Conservation (phyloP, 2,797 vertebrate species). For the Linurgus olivaceus region DNA sequence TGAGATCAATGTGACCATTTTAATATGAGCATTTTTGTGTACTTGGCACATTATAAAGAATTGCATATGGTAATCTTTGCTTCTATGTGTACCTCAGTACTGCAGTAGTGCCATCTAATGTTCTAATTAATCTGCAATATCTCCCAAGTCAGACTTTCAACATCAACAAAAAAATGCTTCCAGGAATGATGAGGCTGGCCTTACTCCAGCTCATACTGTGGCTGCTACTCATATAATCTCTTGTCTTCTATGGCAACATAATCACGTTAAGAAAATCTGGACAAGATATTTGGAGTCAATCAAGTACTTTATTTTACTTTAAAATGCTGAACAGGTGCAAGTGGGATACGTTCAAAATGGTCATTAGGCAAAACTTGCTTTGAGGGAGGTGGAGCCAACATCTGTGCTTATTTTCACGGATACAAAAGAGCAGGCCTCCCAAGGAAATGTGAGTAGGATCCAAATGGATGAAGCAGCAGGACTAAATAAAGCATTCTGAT, state of each 20-base stretch:
- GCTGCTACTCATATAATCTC: not conserved
- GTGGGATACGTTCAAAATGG: constrained; percentile 78
- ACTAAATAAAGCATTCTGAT: constrained; percentile 34
- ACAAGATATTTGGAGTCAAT: constrained; percentile 61
- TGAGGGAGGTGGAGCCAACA: constrained; percentile 83
- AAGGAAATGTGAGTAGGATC: constrained; percentile 68
- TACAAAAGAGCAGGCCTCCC: constrained; percentile 73
- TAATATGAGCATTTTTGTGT: not conserved
- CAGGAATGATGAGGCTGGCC: constrained; percentile 3
- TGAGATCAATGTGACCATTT: not conserved
- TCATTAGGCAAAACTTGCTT: constrained; percentile 84
- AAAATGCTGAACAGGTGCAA: constrained; percentile 83
- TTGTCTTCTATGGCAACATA: constrained; percentile 13
- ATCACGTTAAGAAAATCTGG: constrained; percentile 58
- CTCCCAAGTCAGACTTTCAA: not conserved
- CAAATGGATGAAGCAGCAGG: constrained; percentile 9
- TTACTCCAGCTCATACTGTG: not conserved
- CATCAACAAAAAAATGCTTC: not conserved
- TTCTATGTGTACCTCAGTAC: not conserved
- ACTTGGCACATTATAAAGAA: not conserved
- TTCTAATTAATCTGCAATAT: not conserved
- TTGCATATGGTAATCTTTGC: not conserved
- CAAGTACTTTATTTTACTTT: constrained; percentile 37
- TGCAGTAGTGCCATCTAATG: not conserved
- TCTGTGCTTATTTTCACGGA: constrained; percentile 84